A percentile compares a stretch with the other conserved stretches of the same genome.
phyloP scores from a whole-genome alignment of 1,140 invertebrate species.

The Drosophila paulistorum region DNA sequence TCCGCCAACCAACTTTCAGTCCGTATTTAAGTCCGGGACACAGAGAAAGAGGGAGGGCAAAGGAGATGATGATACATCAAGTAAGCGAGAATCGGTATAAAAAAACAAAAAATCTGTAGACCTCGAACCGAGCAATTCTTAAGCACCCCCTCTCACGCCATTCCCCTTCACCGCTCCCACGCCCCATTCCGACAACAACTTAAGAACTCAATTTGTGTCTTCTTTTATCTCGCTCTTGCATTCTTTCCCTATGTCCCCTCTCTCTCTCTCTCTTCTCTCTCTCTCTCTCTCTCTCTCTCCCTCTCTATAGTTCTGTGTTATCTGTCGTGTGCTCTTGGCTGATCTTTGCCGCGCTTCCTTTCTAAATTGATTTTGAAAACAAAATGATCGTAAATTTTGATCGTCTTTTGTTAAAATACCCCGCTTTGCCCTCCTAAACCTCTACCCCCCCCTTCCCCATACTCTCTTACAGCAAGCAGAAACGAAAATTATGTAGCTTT shows the following conservation, averaged over 20 bases:
- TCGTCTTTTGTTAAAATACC: constrained; percentile 57
- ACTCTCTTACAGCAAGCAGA: constrained; percentile 35
- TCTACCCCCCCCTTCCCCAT: background rate
- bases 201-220: constrained; percentile 75
- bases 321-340: constrained; percentile 59
- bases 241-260: constrained; percentile 2
- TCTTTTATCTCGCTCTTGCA: constrained; percentile 8
- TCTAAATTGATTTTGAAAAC: constrained; percentile 82
- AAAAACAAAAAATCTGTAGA: constrained; percentile 14
- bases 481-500: constrained; percentile 69
- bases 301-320: constrained; percentile 25
- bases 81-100: constrained; percentile 18
- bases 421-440: constrained; percentile 12
- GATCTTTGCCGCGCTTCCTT: constrained; percentile 80
- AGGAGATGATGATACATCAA: constrained; percentile 16
- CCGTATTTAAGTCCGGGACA: constrained; percentile 22
- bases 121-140: background rate
- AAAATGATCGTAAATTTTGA: constrained; percentile 82
- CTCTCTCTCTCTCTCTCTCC: background rate
- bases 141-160: background rate
- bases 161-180: too few relatives aligned
- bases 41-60: background rate
- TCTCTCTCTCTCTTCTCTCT: background rate
- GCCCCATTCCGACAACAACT: constrained; percentile 35
- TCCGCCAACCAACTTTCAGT: background rate